Base-by-base conservation (phyloP, 2,888 invertebrate genomes). In the Shargacucullia verbasci region DNA sequence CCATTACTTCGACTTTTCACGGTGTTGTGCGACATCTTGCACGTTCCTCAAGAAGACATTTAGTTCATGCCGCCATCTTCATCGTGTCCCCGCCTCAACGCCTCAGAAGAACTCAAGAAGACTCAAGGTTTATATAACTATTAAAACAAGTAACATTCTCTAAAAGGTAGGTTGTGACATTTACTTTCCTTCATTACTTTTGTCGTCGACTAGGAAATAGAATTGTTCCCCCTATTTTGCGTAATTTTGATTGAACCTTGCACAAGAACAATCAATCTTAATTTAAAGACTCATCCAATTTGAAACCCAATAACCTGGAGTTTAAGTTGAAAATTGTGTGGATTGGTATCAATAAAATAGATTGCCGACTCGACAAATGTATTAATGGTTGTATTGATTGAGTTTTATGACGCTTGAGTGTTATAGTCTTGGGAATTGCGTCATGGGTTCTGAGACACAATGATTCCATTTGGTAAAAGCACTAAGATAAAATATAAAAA, bases 301-400 rank as follows among this genome's bases (percentile, higher is more conserved):
- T 2, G 50, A 38, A 43, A 68, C 68, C 39, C 11, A 46, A 59
- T 34, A 2, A 6, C 48, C 0, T n/a, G 8, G 9, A 0, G 0
- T 12, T 43, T 70, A 37, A 44, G 62, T 39, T 45, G 41, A 46
- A 14, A 62, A 43, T 65, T 12, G 46, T 29, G 10, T 57, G 34
- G 27, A 49, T 10, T 20, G 45, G 4, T 0, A 40, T 40, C 41
- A 76, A 74, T 74, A 67, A 74, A 75, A 61, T 68, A 60, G 48
- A 70, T 70, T 75, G 70, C 59, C 52, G 55, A 70, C 57, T 78
- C 68, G 73, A 60, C 78, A 73, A 76, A 75, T 78, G 56, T 70
- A 75, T 75, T 78, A 78, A 75, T 69, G 70, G 66, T 63, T 72
- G 49, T 76, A 75, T 76, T 76, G 78, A 78, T 78, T 78, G 73